Percentiles rank a stretch among this genome's conserved stretches.
These are phyloP conservation scores for Tachypleus tridentatus DNA, from an alignment of 1,140 invertebrate species.

Conservation along the genomic window DNA sequence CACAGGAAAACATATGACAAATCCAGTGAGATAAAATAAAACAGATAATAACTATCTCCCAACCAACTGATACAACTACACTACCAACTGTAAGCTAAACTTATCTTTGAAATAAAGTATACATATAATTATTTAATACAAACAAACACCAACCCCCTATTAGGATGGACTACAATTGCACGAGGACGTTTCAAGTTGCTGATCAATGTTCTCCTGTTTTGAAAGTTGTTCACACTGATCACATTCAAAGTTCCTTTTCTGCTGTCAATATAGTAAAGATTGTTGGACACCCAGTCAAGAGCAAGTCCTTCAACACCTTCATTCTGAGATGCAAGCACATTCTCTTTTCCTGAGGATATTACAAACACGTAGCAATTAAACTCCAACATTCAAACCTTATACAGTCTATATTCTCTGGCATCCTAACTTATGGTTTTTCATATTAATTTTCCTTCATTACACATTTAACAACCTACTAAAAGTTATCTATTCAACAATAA, in stretches of 20 bases:
- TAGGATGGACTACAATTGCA: conserved; percentile 92
- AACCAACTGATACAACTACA: too few species aligned
- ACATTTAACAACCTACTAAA: too few species aligned
- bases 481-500: too few species aligned
- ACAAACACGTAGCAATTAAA: not conserved
- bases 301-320: conserved; percentile 94
- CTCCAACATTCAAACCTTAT: too few species aligned
- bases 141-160: conserved; percentile 51
- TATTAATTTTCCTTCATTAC: too few species aligned
- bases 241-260: conserved; percentile 91
- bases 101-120: too few species aligned
- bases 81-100: too few species aligned
- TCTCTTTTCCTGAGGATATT: conserved; percentile 52
- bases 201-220: conserved; percentile 66
- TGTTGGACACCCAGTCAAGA: conserved; percentile 94
- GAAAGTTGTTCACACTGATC: conserved; percentile 69
- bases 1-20: too few species aligned
- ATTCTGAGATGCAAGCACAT: conserved; percentile 88
- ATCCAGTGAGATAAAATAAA: too few species aligned
- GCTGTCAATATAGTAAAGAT: conserved; percentile 96
- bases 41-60: too few species aligned
- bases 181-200: conserved; percentile 81
- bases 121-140: not conserved
- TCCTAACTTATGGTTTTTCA: too few species aligned
- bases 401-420: too few species aligned